Percentiles rank a stretch among this genome's conserved stretches.
Evolutionary conservation across 2,888 invertebrate genomes (phyloP).

Genomic region (Pachydiplax longipennis): DNA sequence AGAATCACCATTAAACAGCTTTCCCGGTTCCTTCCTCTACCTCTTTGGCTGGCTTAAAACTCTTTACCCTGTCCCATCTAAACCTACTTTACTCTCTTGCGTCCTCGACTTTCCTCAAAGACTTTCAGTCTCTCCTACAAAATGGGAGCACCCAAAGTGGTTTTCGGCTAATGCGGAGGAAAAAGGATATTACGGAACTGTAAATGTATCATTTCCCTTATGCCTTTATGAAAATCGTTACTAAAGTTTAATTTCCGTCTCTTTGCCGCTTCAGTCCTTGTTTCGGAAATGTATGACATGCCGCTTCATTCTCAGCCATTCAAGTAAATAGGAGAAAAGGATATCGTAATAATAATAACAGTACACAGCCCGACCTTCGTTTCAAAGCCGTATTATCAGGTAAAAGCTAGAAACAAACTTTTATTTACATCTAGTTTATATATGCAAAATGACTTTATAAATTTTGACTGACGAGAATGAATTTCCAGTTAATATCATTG

Average conservation of each 20-base stretch:
- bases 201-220: background rate
- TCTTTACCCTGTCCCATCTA: background rate
- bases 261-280: background rate
- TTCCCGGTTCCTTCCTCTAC: background rate
- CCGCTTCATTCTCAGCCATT: background rate
- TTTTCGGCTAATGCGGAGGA: background rate
- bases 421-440: too few species aligned
- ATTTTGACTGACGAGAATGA: too few species aligned
- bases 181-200: background rate
- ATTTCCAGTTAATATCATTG: too few species aligned
- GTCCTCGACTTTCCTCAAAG: background rate
- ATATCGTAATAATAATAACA: too few species aligned
- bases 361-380: too few species aligned
- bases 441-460: too few species aligned
- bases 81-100: background rate
- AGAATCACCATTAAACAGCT: constrained; percentile 10
- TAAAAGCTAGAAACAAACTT: too few species aligned
- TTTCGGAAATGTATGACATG: background rate
- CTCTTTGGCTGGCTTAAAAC: background rate
- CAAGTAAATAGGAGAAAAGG: too few species aligned
- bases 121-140: background rate
- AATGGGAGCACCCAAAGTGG: background rate
- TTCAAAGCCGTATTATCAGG: too few species aligned
- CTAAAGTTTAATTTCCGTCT: background rate
- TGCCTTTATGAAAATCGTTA: background rate